Evolutionary conservation across 2,113 vertebrate genomes (phyloP).

Genomic region (Scolopax mira): DNA sequence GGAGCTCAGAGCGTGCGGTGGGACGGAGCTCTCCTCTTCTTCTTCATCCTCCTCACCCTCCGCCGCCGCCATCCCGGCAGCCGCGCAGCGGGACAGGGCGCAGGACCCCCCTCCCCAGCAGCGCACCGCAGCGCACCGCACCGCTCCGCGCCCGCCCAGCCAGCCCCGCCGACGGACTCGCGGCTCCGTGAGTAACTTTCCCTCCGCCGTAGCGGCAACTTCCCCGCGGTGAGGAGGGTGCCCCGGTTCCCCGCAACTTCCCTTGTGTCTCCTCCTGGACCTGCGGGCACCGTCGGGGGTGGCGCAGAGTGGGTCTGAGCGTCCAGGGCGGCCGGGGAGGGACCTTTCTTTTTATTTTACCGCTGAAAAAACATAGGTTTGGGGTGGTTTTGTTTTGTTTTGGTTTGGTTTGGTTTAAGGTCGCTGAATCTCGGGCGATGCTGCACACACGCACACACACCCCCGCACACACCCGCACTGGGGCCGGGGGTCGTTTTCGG

Average conservation of each 20-base stretch:
- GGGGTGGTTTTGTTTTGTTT: neutral
- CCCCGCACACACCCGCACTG: neutral
- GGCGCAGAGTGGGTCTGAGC: neutral
- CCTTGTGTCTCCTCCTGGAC: neutral
- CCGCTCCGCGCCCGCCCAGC: slow-evolving; percentile 74
- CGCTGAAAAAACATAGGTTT: neutral
- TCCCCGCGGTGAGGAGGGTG: neutral
- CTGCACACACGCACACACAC: neutral
- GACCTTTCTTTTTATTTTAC: neutral
- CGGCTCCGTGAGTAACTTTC: slow-evolving; percentile 60
- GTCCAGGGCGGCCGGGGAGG: neutral
- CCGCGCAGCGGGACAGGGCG: neutral
- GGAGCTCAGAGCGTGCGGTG: slow-evolving; percentile 66
- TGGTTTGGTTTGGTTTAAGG: too few relatives aligned
- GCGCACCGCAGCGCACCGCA: slow-evolving; percentile 77
- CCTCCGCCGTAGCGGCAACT: neutral
- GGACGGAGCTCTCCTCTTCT: slow-evolving; percentile 10
- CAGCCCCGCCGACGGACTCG: slow-evolving; percentile 5
- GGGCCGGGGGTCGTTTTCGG: neutral
- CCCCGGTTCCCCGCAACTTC: neutral
- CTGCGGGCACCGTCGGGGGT: neutral
- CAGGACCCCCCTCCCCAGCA: slow-evolving; percentile 71
- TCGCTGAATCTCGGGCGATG: neutral
- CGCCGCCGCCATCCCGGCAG: neutral
- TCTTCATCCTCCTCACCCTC: neutral